Evolutionary conservation across 1,140 invertebrate species (phyloP), one percentile per base, ranked within the genome.

Genomic region (Drosophila kepulauana): DNA sequence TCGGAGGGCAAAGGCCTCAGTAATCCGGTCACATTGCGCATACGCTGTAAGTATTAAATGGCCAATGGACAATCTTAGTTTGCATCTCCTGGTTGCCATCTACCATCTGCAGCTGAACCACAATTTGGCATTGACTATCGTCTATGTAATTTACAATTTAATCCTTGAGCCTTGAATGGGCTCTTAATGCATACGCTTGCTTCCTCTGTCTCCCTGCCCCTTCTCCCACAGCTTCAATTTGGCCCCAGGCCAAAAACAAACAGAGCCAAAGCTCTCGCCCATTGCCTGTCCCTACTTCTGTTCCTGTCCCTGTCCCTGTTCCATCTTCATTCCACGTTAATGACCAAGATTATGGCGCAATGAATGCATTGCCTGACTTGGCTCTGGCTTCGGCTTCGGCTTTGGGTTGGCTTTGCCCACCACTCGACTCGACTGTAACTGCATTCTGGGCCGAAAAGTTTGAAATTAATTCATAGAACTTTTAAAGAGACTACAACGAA

Each of bases 1-100:
- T 94, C 94, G 57, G 97, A 97, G 91, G 97, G 97, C 48, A 96
- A 95, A 91, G 96, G 96, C 48, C 94, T 94, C 64, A 97, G 96
- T 93, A 97, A 97, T 92, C 95, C 96, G 10, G 96, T 97, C 51
- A 94, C 95, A 54, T 94, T 97, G 67, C 94, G 95, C 80, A 95
- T 97, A 78, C 95, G 96, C 95, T 97, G 97, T 97, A 94, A 97
- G 96, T 95, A 92, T 43, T 43, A 35, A 63, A 91, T 72, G 59
- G 38, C 46, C 57, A 30, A 28, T 52, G 52, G 6, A 62, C 58
- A 70, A 64, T 52, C 62, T 76, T 52, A n/a, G 41, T 13, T 43
- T 41, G 38, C 38, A 41, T n/a, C 38, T 33, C 20, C 20, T 25
- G 20, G 10, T 38, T 38, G 10, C 35, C 35, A 38, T 6, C 10